A percentile compares a stretch with the other conserved stretches of the same genome.
phyloP scores from a whole-genome alignment of 64 coral and sea anemone species.

The Dendronephthya gigantea region DNA sequence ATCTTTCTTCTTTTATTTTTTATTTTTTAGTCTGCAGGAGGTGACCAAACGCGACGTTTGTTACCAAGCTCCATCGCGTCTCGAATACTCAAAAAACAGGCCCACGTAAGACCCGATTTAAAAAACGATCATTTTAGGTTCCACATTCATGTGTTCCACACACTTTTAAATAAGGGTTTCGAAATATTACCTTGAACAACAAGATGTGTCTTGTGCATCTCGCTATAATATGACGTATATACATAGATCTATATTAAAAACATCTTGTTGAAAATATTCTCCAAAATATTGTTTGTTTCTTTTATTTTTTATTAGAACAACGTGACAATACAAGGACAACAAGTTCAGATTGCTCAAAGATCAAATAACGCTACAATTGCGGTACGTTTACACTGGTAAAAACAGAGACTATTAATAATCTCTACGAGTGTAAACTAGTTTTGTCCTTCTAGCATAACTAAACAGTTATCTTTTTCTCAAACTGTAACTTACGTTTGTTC shows the following conservation, averaged over 20 bases:
- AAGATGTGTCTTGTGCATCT: too few species aligned
- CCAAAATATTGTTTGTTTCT: background rate
- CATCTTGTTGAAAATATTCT: background rate
- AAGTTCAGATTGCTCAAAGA: constrained; percentile 12
- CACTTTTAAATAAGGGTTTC: too few species aligned
- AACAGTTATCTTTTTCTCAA: too few species aligned
- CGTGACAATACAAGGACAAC: background rate
- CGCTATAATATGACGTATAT: too few species aligned
- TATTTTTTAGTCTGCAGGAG: background rate
- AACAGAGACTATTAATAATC: too few species aligned
- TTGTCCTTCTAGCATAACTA: too few species aligned
- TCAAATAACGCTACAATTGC: background rate
- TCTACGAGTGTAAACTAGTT: too few species aligned
- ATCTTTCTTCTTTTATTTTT: background rate
- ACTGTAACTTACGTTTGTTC: too few species aligned
- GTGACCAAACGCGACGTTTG: background rate
- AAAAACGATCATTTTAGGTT: too few species aligned
- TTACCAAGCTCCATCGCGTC: background rate
- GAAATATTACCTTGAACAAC: background rate
- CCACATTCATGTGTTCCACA: background rate
- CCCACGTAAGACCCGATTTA: background rate
- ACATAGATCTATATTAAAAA: too few species aligned
- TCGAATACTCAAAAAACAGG: constrained; percentile 10
- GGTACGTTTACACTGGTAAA: background rate
- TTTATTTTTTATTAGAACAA: background rate